phyloP scores from a whole-genome alignment of 2,888 invertebrate genomes.

The Drosophila neotestacea region DNA sequence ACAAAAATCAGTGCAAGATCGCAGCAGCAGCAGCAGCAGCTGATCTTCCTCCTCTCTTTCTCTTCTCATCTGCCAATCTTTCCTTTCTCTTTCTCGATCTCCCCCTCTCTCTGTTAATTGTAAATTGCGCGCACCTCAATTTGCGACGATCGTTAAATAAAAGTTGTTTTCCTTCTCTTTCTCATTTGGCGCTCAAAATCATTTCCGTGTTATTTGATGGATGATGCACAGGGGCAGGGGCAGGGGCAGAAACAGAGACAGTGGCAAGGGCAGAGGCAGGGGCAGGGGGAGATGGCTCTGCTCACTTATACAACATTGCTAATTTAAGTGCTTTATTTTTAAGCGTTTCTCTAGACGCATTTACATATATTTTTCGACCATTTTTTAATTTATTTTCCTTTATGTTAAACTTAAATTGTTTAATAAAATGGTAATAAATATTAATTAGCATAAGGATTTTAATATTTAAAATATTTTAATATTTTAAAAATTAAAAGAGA shows the following conservation, averaged over 20 bases:
- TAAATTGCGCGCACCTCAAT: constrained; percentile 72
- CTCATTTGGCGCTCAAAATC: constrained; percentile 53
- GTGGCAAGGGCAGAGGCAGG: not conserved
- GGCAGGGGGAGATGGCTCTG: not conserved
- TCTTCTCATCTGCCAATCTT: not conserved
- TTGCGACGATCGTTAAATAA: constrained; percentile 71
- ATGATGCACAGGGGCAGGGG: not conserved
- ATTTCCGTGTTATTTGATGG: constrained; percentile 61
- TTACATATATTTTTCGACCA: not conserved
- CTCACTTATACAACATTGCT: constrained; percentile 8
- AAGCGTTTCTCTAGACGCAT: constrained; percentile 1
- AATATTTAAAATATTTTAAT: too few species aligned
- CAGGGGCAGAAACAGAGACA: not conserved
- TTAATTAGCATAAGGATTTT: too few species aligned
- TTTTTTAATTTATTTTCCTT: not conserved
- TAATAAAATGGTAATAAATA: too few species aligned
- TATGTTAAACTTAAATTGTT: too few species aligned
- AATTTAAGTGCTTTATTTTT: not conserved
- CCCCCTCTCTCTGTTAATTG: constrained; percentile 49
- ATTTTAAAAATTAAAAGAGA: too few species aligned
- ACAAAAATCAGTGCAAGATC: constrained; percentile 60
- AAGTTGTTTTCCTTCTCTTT: constrained; percentile 16
- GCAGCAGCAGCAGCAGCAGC: constrained; percentile 10
- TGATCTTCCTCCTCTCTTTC: constrained; percentile 4
- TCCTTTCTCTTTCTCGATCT: not conserved